Evolutionary conservation across 2,888 invertebrate genomes (phyloP), one percentile per base, ranked within the genome.

Genomic region (Spilarctia lutea): DNA sequence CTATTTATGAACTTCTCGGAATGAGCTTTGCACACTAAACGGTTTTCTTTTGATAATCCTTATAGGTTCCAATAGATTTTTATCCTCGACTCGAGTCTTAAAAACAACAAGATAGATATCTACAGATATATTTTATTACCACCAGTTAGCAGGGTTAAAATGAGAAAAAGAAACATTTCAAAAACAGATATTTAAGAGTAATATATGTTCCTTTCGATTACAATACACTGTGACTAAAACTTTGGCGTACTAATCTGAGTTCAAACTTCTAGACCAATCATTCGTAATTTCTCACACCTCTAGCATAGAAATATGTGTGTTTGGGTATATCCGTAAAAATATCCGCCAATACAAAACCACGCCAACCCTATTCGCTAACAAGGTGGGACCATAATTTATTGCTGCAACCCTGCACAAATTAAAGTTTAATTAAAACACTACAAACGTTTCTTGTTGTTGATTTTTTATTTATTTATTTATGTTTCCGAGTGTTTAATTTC

Each of bases 351-450:
- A 18, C 27, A 6, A 52, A 65, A 30, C 35, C 13, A 24, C n/a
- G 52, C 68, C 77, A 81, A 1, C 83, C 81, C 82, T 81, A 71
- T 68, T 20, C 33, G 67, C 60, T 77, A 82, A 79, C 79, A 78
- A 79, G 77, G 79, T 80, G 71, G 30, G 72, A 77, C 77, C 76
- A 76, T 83, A 85, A 87, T 86, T 87, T 88, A 88, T 87, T 78
- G 84, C 81, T 78, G 72, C 79, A 76, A 71, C 76, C 77, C 79
- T 71, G 81, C 75, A 81, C 81, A 82, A 87, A 87, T 88, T 88
- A 84, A 84, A 86, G 73, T 86, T 86, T 86, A 86, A 88, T 87
- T 86, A 86, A 88, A 87, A 83, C 83, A 83, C 78, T 82, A 78
- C 82, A 73, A 77, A 77, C 75, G 80, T 80, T 80, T 78, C 81